These are phyloP conservation scores for Ganaspis sp. DNA, from an alignment of 1,140 invertebrate genomes.

Conservation along the genomic window DNA sequence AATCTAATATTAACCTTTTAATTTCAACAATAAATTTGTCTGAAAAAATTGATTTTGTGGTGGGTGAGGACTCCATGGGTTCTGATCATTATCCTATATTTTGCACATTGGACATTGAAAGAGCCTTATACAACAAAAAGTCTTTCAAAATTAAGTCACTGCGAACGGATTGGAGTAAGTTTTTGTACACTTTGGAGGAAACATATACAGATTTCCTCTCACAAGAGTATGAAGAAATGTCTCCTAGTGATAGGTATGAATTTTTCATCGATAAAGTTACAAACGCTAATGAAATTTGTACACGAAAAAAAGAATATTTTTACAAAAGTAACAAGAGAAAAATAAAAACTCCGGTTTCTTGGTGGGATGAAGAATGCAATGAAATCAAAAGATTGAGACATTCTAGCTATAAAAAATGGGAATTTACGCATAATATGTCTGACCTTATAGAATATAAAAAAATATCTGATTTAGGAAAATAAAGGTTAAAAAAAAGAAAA, in stretches of 20 bases:
- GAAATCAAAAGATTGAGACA: background rate
- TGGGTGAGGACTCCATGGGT: background rate
- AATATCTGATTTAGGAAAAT: background rate
- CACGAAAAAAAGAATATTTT: no score
- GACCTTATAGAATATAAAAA: background rate
- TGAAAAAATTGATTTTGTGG: background rate
- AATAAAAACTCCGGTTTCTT: no score
- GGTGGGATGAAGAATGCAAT: background rate
- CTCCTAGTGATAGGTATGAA: no score
- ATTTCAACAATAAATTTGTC: background rate
- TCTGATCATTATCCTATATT: background rate
- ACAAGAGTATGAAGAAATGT: no score
- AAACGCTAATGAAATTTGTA: background rate
- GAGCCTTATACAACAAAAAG: background rate
- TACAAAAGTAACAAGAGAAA: no score
- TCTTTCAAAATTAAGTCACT: background rate
- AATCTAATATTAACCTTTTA: background rate
- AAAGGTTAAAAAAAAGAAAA: slow-evolving; percentile 5
- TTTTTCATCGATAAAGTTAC: no score
- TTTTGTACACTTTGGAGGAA: no score
- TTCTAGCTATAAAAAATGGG: background rate
- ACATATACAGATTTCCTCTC: no score
- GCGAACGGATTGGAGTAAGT: background rate
- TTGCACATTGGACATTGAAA: background rate
- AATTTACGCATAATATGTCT: background rate